Base-by-base conservation (phyloP, 2,113 vertebrate species). In the Hippotragus niger region DNA sequence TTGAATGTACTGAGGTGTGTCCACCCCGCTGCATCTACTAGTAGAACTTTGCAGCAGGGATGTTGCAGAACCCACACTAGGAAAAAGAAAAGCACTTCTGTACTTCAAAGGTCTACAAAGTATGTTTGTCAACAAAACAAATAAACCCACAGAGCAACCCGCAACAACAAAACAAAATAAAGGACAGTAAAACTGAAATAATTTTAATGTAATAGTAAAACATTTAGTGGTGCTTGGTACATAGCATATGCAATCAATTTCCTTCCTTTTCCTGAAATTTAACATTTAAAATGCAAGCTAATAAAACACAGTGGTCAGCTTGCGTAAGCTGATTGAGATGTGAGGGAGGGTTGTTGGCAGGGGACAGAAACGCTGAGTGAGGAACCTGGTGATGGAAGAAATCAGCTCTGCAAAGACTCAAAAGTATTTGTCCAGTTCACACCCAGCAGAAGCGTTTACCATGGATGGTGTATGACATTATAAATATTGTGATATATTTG, bases 11-110 rank as follows among this genome's bases (percentile, higher is more conserved):
- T 25, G 36, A 3, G 14, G 82, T 29, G 0, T 2, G 13, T 27
- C 4, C 17, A 25, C 58, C 12, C 27, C 5, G 0, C 3, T 27
- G 23, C 29, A 43, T 45, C 29, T 74, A 10, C 0, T 4, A 47
- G 14, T 29, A 81, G 31, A 11, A 25, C 6, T 64, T 94, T 23
- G 12, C n/a, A 50, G 2, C 5, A 47, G 12, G 31, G 36, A 52
- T 36, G 17, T 25, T 88, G 6, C 25, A 47, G 21, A 53, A 71
- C 1, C 71, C 17, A 31, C 7, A 31, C 29, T 53, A 19, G 15
- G 7, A 27, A 19, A 21, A 50, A 50, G 29, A 81, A 80, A 78
- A 62, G 6, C 5, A 5, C 9, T 45, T 58, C 31, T 23, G 6
- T 7, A 36, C 2, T n/a, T 71, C 40, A 88, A 81, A 62, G n/a